Conservation (phyloP, 1,140 invertebrate genomes). For the Drosophila fuyamai region DNA sequence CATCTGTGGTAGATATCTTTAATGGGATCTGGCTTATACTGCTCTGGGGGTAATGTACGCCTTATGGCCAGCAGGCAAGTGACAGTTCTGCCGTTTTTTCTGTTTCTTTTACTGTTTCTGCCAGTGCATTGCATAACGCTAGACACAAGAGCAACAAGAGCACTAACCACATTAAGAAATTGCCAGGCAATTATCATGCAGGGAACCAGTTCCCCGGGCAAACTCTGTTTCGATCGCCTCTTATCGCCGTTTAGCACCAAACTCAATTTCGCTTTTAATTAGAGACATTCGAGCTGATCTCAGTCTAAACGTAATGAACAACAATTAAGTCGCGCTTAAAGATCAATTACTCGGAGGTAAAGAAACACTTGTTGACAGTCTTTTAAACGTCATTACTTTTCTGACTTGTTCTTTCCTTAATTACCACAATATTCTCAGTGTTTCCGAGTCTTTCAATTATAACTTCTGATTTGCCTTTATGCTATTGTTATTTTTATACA, state of each 20-base stretch:
- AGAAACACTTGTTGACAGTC: slow-evolving; percentile 26
- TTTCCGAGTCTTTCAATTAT: slow-evolving; percentile 32
- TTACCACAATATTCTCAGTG: slow-evolving; percentile 8
- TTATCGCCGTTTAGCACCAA: slow-evolving; percentile 49
- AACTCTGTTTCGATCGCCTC: slow-evolving; percentile 20
- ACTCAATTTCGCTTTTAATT: slow-evolving; percentile 71
- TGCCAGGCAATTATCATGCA: slow-evolving; percentile 39
- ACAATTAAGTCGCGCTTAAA: slow-evolving; percentile 43
- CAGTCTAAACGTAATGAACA: slow-evolving; percentile 49
- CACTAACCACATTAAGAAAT: slow-evolving; percentile 35
- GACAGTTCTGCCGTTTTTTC: slow-evolving; percentile 64
- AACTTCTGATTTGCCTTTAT: slow-evolving; percentile 19
- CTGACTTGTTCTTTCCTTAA: slow-evolving; percentile 27
- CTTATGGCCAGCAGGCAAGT: slow-evolving; percentile 62
- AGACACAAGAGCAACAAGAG: slow-evolving; percentile 18
- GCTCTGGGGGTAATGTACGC: slow-evolving; percentile 69
- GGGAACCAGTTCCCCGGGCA: slow-evolving; percentile 29
- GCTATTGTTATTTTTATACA: slow-evolving; percentile 24
- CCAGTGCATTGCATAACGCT: slow-evolving; percentile 61
- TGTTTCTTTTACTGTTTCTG: slow-evolving; percentile 24
- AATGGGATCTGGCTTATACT: slow-evolving; percentile 22
- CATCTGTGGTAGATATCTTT: slow-evolving; percentile 24
- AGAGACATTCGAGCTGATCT: slow-evolving; percentile 50
- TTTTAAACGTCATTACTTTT: slow-evolving; percentile 29
- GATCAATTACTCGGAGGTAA: slow-evolving; percentile 23